Percentiles rank a stretch among this genome's conserved stretches.
phyloP scores from a whole-genome alignment of 1,140 invertebrate genomes.

The Drosophila obscura region DNA sequence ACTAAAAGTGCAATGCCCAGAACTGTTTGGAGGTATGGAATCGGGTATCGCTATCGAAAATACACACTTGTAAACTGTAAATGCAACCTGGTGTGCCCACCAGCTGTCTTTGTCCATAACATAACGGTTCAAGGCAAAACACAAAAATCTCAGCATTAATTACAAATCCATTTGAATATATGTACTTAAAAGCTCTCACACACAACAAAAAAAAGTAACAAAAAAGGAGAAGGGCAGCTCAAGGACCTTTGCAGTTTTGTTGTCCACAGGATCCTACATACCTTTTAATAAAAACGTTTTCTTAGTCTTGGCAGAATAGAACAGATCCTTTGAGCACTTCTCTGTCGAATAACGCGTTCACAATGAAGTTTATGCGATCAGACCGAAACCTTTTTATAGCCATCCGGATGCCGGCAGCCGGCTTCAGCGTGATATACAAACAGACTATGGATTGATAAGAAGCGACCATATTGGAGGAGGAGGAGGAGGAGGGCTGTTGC shows the following conservation, averaged over 20 bases:
- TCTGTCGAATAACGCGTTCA: constrained; percentile 39
- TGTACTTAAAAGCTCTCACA: too few species aligned
- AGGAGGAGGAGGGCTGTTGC: too few species aligned
- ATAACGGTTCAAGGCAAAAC: too few species aligned
- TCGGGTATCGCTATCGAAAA: too few species aligned
- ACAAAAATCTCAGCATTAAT: too few species aligned
- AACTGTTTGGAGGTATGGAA: too few species aligned
- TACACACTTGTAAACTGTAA: too few species aligned
- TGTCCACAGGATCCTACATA: constrained; percentile 10
- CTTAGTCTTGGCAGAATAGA: not conserved
- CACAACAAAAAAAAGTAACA: not conserved
- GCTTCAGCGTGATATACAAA: constrained; percentile 36
- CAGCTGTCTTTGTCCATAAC: too few species aligned
- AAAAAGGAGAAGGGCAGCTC: not conserved
- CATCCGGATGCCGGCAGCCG: constrained; percentile 27
- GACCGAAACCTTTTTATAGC: constrained; percentile 64
- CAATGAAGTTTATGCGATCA: constrained; percentile 47
- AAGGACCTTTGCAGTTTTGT: not conserved
- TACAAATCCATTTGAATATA: too few species aligned
- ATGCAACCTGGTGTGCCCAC: too few species aligned
- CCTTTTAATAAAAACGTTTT: constrained; percentile 39
- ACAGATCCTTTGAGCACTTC: constrained; percentile 47
- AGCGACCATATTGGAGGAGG: too few species aligned
- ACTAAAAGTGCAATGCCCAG: too few species aligned
- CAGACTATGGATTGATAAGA: constrained; percentile 29